phyloP scores from a whole-genome alignment of 2,888 invertebrate species.

The Deilephila elpenor region DNA sequence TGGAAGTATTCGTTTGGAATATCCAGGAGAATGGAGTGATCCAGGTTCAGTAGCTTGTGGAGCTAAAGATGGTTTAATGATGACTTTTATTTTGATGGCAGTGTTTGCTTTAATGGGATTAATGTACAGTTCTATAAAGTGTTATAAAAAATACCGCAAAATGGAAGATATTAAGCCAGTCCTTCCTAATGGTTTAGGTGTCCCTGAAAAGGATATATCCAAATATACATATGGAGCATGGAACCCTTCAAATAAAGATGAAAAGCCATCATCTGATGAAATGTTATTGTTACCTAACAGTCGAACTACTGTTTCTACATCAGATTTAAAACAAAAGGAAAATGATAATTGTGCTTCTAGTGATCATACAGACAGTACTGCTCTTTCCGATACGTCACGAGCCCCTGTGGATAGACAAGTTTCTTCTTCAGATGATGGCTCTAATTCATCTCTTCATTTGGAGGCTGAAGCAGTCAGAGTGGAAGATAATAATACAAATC shows the following conservation, averaged over 20 bases:
- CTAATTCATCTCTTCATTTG: conserved; percentile 71
- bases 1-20: conserved; percentile 46
- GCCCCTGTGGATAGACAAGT: conserved; percentile 69
- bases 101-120: conserved; percentile 62
- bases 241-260: conserved; percentile 74
- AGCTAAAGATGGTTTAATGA: conserved; percentile 62
- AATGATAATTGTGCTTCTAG: conserved; percentile 72
- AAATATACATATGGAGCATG: conserved; percentile 74
- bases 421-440: conserved; percentile 74
- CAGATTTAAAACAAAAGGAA: conserved; percentile 68
- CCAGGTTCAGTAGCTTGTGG: conserved; percentile 63
- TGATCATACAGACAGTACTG: conserved; percentile 79
- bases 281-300: conserved; percentile 73
- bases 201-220: conserved; percentile 74
- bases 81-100: conserved; percentile 65
- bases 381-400: conserved; percentile 73
- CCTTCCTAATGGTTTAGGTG: conserved; percentile 86
- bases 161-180: conserved; percentile 89
- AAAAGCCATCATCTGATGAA: conserved; percentile 78
- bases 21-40: conserved; percentile 74
- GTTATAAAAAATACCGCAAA: conserved; percentile 85
- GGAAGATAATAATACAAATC: conserved; percentile 52
- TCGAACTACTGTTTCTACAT: conserved; percentile 61
- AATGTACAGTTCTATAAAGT: conserved; percentile 74
- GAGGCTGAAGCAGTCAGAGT: conserved; percentile 63